These are phyloP conservation scores for Scelioninae gen. 1 DNA, from an alignment of 2,888 invertebrate species.

Conservation along the genomic window DNA sequence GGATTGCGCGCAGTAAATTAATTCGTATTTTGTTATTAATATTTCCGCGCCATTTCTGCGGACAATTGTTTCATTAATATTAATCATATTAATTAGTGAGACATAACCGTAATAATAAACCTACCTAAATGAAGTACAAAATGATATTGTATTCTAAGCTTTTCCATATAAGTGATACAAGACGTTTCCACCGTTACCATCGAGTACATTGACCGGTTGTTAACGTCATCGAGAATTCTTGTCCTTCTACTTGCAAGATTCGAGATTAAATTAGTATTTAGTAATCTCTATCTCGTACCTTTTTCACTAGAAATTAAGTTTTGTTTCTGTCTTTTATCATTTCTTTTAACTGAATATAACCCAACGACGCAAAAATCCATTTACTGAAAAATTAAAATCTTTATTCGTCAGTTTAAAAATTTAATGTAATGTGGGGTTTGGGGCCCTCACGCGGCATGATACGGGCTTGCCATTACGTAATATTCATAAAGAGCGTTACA, in stretches of 20 bases:
- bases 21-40: no score
- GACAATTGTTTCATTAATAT: constrained; percentile 17
- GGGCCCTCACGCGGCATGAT: no score
- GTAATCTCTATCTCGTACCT: constrained; percentile 39
- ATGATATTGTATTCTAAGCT: constrained; percentile 36
- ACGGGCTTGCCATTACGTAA: no score
- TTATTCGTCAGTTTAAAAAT: no score
- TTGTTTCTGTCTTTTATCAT: constrained; percentile 25
- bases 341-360: background rate
- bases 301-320: constrained; percentile 9
- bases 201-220: constrained; percentile 71
- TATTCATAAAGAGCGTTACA: no score
- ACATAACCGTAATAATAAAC: background rate
- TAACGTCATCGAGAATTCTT: constrained; percentile 73
- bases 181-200: constrained; percentile 54
- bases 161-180: constrained; percentile 37
- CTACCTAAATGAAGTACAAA: constrained; percentile 11
- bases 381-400: no score
- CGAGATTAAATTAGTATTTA: constrained; percentile 70
- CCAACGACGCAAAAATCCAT: no score
- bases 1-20: no score
- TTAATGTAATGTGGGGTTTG: no score
- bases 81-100: background rate
- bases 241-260: constrained; percentile 72
- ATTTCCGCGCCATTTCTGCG: no score